Evolutionary conservation across 1,140 invertebrate species (phyloP), one percentile per base, ranked within the genome.

Genomic region (Scaptomyza graminum): DNA sequence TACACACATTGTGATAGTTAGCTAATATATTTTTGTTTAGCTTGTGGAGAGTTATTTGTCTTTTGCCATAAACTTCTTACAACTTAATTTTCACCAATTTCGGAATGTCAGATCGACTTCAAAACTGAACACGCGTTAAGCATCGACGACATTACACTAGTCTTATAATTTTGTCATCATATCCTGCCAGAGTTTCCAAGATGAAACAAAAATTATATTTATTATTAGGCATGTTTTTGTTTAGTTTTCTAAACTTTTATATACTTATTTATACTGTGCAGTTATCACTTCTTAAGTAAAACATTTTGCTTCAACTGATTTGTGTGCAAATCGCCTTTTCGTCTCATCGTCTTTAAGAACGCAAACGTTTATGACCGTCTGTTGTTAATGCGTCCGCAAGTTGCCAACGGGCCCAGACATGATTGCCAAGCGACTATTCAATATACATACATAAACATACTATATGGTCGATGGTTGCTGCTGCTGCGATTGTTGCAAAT

Each of bases 361-460:
- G 68, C 28, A 66, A 75, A 55, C 68, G 51, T 57, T 75, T 57
- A 56, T 51, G 68, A 34, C 68, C 62, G 56, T 59, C 61, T 57
- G 63, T 84, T 61, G 54, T 70, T 69, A 85, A 84, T 84, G 61
- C 76, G 67, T 60, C 61, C 77, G 62, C 73, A 84, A 76, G 66
- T 62, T n/a, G 34, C 49, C 50, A 31, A 60, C n/a, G 39, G 46
- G 55, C 43, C 37, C 64, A 61, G 64, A 59, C 56, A 61, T 50
- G 51, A 41, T 43, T 7, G 50, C 41, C 64, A 68, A 28, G 59
- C 60, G 64, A 85, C 81, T 62, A 84, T 56, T 69, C 67, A 63
- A 61, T 31, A 41, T 1, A 31, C 52, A 64, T 52, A 74, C 51
- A 25, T 46, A 22, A 3, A 22, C 4, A 22, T 22, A 22, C n/a